A percentile compares a stretch with the other conserved stretches of the same genome.
Conservation (phyloP, 2,888 invertebrate species). For the Synergus itoensis region DNA sequence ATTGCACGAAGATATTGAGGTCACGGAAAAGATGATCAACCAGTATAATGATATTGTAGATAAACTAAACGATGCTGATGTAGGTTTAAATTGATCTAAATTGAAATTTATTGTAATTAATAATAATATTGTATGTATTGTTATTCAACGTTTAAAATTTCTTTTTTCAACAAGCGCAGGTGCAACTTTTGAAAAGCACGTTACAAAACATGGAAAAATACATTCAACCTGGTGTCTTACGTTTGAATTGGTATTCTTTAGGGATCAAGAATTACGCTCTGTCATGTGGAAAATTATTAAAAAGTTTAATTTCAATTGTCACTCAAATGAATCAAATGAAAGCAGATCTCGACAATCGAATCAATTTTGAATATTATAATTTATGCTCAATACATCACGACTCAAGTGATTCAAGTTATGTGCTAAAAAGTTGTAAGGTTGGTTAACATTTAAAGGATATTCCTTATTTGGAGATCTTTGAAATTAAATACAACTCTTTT, state of each 20-base stretch:
- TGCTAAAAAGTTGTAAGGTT: slow-evolving; percentile 50
- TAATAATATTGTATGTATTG: not conserved
- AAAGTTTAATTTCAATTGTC: slow-evolving; percentile 83
- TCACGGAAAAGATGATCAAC: slow-evolving; percentile 81
- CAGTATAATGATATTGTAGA: slow-evolving; percentile 84
- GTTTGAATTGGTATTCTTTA: slow-evolving; percentile 92
- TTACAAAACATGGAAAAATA: slow-evolving; percentile 86
- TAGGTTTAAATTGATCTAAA: slow-evolving; percentile 65
- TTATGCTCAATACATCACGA: slow-evolving; percentile 59
- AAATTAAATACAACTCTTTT: slow-evolving; percentile 43
- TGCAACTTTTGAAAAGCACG: slow-evolving; percentile 84
- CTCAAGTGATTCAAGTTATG: slow-evolving; percentile 41
- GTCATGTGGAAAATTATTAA: slow-evolving; percentile 80
- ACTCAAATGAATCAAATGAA: slow-evolving; percentile 83
- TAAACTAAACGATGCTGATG: slow-evolving; percentile 86
- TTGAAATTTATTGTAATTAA: not conserved
- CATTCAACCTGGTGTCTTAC: slow-evolving; percentile 89
- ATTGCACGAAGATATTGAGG: slow-evolving; percentile 84
- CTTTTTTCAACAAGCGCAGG: slow-evolving; percentile 72
- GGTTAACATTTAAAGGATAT: slow-evolving; percentile 2
- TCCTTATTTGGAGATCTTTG: not conserved
- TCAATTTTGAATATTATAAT: slow-evolving; percentile 67
- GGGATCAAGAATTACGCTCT: slow-evolving; percentile 87
- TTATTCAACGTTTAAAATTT: slow-evolving; percentile 4
- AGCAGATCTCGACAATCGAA: slow-evolving; percentile 64